Conservation (phyloP, 1,140 invertebrate species). For the Anadara kagoshimensis region DNA sequence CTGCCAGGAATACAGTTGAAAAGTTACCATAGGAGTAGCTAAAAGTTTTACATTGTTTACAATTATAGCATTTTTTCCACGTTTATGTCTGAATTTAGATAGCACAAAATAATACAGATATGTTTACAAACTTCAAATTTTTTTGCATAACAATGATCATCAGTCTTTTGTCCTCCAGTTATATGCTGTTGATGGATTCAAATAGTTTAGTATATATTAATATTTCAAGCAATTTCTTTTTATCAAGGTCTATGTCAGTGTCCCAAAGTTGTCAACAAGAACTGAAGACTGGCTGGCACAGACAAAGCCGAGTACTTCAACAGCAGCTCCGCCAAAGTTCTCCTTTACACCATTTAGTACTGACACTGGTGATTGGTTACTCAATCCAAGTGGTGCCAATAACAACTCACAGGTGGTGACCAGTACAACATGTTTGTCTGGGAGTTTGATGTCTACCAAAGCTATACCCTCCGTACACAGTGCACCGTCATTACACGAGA, state of each 20-base stretch:
- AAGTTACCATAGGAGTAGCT: too few species aligned
- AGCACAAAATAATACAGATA: not conserved
- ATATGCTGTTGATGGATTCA: not conserved
- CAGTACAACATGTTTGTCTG: not conserved
- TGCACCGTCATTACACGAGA: not conserved
- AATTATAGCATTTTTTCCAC: too few species aligned
- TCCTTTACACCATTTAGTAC: constrained; percentile 39
- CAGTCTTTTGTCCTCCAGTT: not conserved
- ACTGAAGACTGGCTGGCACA: constrained; percentile 54
- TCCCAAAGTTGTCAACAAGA: constrained; percentile 48
- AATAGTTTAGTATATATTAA: not conserved
- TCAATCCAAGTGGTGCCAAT: constrained; percentile 21
- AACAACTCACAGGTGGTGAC: constrained; percentile 11
- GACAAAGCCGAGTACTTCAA: constrained; percentile 11
- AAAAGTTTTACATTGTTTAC: too few species aligned
- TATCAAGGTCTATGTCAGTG: constrained; percentile 50
- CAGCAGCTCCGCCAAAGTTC: constrained; percentile 18
- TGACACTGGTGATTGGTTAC: constrained; percentile 40
- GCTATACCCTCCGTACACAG: constrained; percentile 4
- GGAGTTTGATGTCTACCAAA: not conserved
- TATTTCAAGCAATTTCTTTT: constrained; percentile 2
- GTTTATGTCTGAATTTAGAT: too few species aligned
- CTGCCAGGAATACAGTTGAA: too few species aligned
- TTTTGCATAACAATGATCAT: not conserved
- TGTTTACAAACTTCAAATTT: not conserved